phyloP scores from a whole-genome alignment of 2,797 vertebrate genomes.

The Rhynchonycteris naso region DNA sequence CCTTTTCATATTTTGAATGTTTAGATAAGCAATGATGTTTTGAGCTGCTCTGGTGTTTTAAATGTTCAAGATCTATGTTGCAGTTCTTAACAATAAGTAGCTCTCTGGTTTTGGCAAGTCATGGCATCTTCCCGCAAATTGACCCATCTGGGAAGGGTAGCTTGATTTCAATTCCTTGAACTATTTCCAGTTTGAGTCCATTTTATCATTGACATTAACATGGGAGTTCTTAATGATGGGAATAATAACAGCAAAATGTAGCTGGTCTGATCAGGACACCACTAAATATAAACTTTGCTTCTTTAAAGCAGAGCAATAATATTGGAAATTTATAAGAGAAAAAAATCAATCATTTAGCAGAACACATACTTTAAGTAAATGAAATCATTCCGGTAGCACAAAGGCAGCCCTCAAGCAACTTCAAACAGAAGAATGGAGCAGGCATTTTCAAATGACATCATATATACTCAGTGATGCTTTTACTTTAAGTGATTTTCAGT shows the following conservation, averaged over 20 bases:
- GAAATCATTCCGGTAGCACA: neutral
- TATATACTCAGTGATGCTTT: neutral
- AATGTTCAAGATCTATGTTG: neutral
- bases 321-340: neutral
- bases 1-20: neutral
- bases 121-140: neutral
- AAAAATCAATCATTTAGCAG: slow-evolving; percentile 33
- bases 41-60: neutral
- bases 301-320: slow-evolving; percentile 2
- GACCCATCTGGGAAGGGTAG: neutral
- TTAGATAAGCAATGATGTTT: neutral
- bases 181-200: neutral
- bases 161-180: neutral
- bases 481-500: slow-evolving; percentile 55
- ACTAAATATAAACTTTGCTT: neutral
- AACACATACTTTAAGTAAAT: slow-evolving; percentile 47
- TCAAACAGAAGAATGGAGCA: slow-evolving; percentile 11
- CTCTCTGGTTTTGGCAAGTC: neutral
- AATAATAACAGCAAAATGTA: neutral
- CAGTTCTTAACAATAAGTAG: neutral
- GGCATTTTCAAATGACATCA: slow-evolving; percentile 62
- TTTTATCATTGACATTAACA: neutral
- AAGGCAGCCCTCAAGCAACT: neutral
- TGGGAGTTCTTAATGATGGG: neutral
- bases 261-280: neutral